phyloP scores from a whole-genome alignment of 2,797 vertebrate genomes.

The Muscicapa striata region DNA sequence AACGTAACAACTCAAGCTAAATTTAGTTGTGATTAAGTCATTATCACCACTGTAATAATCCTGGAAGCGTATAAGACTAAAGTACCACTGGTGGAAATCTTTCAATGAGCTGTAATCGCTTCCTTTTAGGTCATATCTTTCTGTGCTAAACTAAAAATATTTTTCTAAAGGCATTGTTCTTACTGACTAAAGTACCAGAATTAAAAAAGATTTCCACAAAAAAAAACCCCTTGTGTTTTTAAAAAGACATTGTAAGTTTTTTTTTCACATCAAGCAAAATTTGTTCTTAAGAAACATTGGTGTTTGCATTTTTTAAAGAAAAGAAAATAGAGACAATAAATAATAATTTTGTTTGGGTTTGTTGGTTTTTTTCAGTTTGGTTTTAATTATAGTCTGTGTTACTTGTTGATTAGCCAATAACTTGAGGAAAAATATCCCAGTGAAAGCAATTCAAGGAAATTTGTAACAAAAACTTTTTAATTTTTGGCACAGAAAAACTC shows the following conservation, averaged over 20 bases:
- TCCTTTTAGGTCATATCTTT: neutral
- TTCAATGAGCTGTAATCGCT: neutral
- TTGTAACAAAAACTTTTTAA: neutral
- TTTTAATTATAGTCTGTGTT: neutral
- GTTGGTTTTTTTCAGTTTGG: neutral
- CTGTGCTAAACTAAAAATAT: neutral
- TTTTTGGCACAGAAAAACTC: neutral
- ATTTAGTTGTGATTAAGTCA: neutral
- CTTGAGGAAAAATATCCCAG: neutral
- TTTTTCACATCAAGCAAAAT: neutral
- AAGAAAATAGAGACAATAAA: neutral
- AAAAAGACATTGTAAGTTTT: rapidly evolving
- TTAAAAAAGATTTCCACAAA: neutral
- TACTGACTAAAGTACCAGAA: neutral
- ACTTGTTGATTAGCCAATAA: neutral
- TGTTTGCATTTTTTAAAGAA: neutral
- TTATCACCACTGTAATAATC: neutral
- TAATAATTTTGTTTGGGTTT: neutral
- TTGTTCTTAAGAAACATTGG: neutral
- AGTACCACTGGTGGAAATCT: neutral
- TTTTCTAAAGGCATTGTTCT: neutral
- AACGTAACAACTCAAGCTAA: neutral
- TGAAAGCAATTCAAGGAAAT: neutral
- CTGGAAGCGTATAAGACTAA: neutral
- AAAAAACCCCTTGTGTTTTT: neutral